Evolutionary conservation across 2,888 invertebrate species (phyloP), one percentile per base, ranked within the genome.

Genomic region (Phyto melanocephala): DNA sequence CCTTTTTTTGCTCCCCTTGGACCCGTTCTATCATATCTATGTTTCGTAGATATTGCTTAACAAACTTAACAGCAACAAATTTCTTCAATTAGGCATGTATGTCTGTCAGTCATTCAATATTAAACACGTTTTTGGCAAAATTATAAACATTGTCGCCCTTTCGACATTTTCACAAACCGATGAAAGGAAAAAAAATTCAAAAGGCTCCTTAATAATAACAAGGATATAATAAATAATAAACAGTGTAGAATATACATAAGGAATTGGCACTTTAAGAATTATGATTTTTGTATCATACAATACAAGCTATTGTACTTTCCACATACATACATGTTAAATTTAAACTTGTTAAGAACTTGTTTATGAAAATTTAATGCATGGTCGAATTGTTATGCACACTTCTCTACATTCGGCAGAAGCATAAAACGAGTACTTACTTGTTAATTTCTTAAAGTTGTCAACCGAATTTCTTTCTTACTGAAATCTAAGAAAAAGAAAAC

Each of bases 71-170:
- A 28, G 28, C 10, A 35, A 7, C 15, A 22, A 22, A 50, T 35
- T 50, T n/a, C 22, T n/a, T 6, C 8, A 47, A 20, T 45, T 13
- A 20, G 33, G 13, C n/a, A n/a, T n/a, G n/a, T n/a, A n/a, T n/a
- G n/a, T n/a, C n/a, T n/a, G n/a, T n/a, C n/a, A n/a, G n/a, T n/a
- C 22, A 20, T 17, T 37, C 24, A 33, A 33, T 20, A 56, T 40
- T 11, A 10, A 45, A 71, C 71, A 72, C 79, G 67, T 72, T 60
- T 71, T 2, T 28, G 13, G 28, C 37, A 50, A 52, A 54, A 62
- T 35, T 56, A 22, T 60, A 24, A 54, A n/a, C 15, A 33, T 15
- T 11, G 3, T 71, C 42, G 40, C 6, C 20, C 42, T 58, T 67
- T 52, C 28, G n/a, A 33, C 13, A 15, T n/a, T 4, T 50, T 50